phyloP scores from a whole-genome alignment of 1,140 invertebrate genomes.

The Zaprionus lachaisei region DNA sequence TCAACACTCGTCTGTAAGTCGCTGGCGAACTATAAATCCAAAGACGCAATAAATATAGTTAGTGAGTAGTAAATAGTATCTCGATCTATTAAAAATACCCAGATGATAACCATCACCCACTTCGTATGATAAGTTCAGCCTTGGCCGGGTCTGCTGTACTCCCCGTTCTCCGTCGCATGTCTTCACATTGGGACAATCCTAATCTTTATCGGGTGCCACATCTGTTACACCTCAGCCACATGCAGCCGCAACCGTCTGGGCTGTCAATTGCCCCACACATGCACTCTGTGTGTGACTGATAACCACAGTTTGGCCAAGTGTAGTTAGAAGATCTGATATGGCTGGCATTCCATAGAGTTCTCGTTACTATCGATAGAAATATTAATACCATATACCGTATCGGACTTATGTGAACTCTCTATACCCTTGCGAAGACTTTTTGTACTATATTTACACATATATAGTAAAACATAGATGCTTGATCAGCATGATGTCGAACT shows the following conservation, averaged over 20 bases:
- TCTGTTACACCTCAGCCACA: constrained; percentile 25
- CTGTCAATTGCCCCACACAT: constrained; percentile 18
- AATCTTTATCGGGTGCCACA: constrained; percentile 33
- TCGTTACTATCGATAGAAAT: neutral
- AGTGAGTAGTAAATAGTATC: neutral
- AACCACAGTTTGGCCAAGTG: neutral
- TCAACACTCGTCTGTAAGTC: neutral
- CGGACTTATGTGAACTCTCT: neutral
- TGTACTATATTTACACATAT: neutral
- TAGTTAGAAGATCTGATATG: neutral
- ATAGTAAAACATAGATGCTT: neutral
- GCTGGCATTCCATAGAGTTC: neutral
- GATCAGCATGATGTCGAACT: no score
- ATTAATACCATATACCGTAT: neutral
- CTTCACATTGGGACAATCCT: neutral
- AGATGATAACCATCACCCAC: neutral
- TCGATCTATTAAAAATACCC: constrained; percentile 2
- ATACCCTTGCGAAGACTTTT: neutral
- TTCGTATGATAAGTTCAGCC: neutral
- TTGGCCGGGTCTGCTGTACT: neutral
- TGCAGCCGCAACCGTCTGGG: constrained; percentile 21
- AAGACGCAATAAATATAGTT: constrained; percentile 3
- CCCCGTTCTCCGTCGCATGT: neutral
- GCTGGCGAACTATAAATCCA: no score
- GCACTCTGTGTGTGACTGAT: constrained; percentile 15